These are phyloP conservation scores for Teinopalpus imperialis DNA, from an alignment of 2,888 invertebrate species.

Conservation along the genomic window DNA sequence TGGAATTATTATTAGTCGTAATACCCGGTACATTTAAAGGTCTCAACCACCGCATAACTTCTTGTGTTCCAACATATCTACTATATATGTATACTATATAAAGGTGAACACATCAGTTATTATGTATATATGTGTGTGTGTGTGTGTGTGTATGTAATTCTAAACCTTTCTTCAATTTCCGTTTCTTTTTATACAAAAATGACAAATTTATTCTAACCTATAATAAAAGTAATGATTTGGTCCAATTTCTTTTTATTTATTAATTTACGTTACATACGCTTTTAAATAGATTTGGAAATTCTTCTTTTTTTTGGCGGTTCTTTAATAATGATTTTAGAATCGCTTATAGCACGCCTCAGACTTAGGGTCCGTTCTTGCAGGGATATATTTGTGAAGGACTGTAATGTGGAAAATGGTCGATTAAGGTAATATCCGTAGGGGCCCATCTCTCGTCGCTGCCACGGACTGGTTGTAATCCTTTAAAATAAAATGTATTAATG, in stretches of 20 bases:
- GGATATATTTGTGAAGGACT: slow-evolving; percentile 40
- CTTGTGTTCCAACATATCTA: too few species aligned
- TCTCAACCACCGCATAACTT: too few species aligned
- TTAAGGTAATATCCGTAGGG: slow-evolving; percentile 83
- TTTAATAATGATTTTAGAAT: slow-evolving; percentile 58
- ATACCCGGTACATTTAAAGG: too few species aligned
- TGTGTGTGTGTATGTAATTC: too few species aligned
- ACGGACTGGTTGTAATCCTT: slow-evolving; percentile 82
- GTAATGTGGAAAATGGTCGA: slow-evolving; percentile 60
- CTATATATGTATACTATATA: too few species aligned
- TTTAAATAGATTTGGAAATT: slow-evolving; percentile 66
- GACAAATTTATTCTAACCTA: background rate
- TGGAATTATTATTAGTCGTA: too few species aligned
- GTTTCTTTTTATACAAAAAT: too few species aligned
- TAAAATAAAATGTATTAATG: slow-evolving; percentile 20
- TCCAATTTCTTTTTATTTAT: slow-evolving; percentile 5
- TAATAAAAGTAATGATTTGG: slow-evolving; percentile 15
- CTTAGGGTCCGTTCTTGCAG: slow-evolving; percentile 40
- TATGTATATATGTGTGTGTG: too few species aligned
- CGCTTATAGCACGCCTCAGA: slow-evolving; percentile 60
- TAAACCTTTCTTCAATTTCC: too few species aligned
- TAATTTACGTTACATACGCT: slow-evolving; percentile 5
- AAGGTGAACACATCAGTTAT: too few species aligned
- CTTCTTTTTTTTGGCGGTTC: slow-evolving; percentile 59
- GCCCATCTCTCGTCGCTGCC: slow-evolving; percentile 82